Base-by-base conservation (phyloP, 2,888 invertebrate species). In the Oligia latruncula region DNA sequence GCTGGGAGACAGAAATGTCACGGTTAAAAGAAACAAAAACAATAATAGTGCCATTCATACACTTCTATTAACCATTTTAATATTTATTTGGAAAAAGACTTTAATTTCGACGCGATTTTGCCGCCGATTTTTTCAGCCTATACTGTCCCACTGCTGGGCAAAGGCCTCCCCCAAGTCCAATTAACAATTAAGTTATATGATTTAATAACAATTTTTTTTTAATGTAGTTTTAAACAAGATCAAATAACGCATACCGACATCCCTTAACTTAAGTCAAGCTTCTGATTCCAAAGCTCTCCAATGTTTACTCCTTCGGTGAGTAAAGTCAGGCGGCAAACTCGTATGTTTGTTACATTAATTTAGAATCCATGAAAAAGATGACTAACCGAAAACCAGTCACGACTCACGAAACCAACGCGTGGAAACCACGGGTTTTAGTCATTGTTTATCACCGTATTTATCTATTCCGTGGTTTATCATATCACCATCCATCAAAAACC, bases 401-500 rank as follows among this genome's bases (percentile, higher is more conserved):
- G 70, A 67, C 43, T 46, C 35, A 74, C 60, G 13, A 60, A 35
- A 52, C 29, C 23, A n/a, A 62, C 65, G 20, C 5, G 64, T 52
- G 77, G 74, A 68, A 74, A 74, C 23, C 43, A 46, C 15, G 9
- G 78, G 35, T 17, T 82, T 71, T 60, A 43, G 52, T 71, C 46
- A 66, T 78, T 82, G 78, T 71, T 62, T 43, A 49, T 71, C 55
- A 49, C n/a, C n/a, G n/a, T n/a, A n/a, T n/a, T n/a, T n/a, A n/a
- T n/a, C n/a, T n/a, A n/a, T n/a, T n/a, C n/a, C n/a, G n/a, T n/a
- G n/a, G 78, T 71, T 62, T 43, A 49, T 71, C 55, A 49, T 62
- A 74, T 74, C 80, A 43, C 17, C 40, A 78, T 71, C 62, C 78
- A 72, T 83, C 67, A 83, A 64, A 82, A 74, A 67, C n/a, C 58